These are phyloP conservation scores for Aquatica leii DNA, from an alignment of 2,888 invertebrate genomes.

Conservation along the genomic window DNA sequence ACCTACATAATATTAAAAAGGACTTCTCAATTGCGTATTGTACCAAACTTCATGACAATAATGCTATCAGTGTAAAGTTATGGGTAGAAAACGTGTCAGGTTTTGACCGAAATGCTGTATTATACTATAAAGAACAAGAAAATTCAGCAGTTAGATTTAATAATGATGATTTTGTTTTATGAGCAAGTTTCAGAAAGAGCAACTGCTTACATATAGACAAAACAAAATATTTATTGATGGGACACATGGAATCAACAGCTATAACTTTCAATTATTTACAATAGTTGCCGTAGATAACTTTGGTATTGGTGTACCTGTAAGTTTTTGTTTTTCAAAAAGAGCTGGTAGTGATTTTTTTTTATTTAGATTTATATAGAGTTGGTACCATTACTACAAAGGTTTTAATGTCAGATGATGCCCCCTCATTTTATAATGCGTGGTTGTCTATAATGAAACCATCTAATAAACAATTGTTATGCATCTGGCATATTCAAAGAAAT, in stretches of 20 bases:
- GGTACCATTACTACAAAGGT: constrained; percentile 14
- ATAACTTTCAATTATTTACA: constrained; percentile 16
- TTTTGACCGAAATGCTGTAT: too few species aligned
- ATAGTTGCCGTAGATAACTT: constrained; percentile 2
- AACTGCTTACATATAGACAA: too few species aligned
- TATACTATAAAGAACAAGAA: too few species aligned
- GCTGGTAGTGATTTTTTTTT: constrained; percentile 1
- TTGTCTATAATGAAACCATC: neutral
- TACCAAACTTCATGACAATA: constrained; percentile 9
- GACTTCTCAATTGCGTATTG: constrained; percentile 2
- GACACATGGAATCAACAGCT: neutral
- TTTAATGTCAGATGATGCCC: constrained; percentile 24
- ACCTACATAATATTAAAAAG: constrained; percentile 2
- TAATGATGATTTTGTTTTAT: too few species aligned
- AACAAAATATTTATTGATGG: constrained; percentile 7
- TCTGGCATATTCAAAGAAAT: neutral
- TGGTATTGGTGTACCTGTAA: constrained; percentile 16
- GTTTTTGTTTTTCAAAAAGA: constrained; percentile 20
- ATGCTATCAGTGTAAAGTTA: neutral
- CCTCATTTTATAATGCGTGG: constrained; percentile 13
- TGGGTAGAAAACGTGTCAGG: too few species aligned
- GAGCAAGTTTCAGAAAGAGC: too few species aligned
- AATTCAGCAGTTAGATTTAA: too few species aligned
- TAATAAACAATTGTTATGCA: neutral
- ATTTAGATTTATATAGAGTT: constrained; percentile 10